Percentiles rank a stretch among this genome's conserved stretches.
phyloP scores from a whole-genome alignment of 2,113 vertebrate genomes.

The Ameiurus melas region DNA sequence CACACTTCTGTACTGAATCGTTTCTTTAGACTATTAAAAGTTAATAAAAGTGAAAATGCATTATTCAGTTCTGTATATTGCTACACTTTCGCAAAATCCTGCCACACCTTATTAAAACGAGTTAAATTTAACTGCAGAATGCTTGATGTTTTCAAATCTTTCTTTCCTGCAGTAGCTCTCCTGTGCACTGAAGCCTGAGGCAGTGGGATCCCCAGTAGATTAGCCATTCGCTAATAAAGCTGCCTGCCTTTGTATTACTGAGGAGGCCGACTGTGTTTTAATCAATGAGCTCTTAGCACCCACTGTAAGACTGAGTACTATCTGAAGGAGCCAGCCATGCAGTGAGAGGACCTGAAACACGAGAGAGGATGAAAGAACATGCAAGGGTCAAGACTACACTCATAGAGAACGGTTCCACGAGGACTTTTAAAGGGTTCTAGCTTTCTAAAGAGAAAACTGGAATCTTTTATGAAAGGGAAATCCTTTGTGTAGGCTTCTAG shows the following conservation, averaged over 20 bases:
- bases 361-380: background rate
- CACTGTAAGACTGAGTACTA: slow-evolving; percentile 28
- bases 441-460: background rate
- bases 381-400: background rate
- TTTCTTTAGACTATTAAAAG: background rate
- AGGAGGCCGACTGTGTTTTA: slow-evolving; percentile 50
- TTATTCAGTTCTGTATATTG: slow-evolving; percentile 12
- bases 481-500: background rate
- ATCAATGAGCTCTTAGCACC: slow-evolving; percentile 31
- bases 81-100: background rate
- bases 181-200: slow-evolving; percentile 54
- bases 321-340: background rate
- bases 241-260: slow-evolving; percentile 41
- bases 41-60: background rate
- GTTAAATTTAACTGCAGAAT: background rate
- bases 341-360: background rate
- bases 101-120: background rate
- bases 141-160: slow-evolving; percentile 51
- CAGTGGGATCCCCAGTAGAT: slow-evolving; percentile 65
- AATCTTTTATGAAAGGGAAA: background rate
- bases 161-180: slow-evolving; percentile 57
- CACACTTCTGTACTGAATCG: background rate
- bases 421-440: background rate
- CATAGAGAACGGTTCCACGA: background rate
- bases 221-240: slow-evolving; percentile 52